Evolutionary conservation across 2,888 invertebrate genomes (phyloP), one percentile per base, ranked within the genome.

Genomic region (Eubasilissa splendida): DNA sequence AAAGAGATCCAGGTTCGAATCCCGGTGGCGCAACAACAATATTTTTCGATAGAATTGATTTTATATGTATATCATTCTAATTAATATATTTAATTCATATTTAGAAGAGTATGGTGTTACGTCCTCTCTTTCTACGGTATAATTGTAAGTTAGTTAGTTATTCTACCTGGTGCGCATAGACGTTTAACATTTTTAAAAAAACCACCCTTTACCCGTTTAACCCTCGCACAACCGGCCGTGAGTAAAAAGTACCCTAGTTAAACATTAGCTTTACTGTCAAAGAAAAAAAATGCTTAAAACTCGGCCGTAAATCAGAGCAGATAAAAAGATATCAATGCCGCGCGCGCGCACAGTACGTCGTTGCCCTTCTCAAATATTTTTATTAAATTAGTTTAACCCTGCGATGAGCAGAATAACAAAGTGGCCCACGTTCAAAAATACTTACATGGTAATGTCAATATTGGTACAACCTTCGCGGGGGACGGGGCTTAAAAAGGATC

Each of bases 301-400:
- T 33, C 63, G 33, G 31, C 11, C 63, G 63, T 63, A 63, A 63
- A 63, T 63, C 63, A 63, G 63, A 5, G 33, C 63, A 22, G 22
- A 11, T 63, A 63, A 63, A 63, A 22, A 22, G 33, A 9, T 60
- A 60, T 31, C 60, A 60, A 31, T 63, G 10, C 10, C 22, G 11
- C 12, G 63, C 63, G 31, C 31, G 11, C 63, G 22, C 10, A 31
- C 10, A 22, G 9, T 63, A 22, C 22, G 5, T 31, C 33, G 63
- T 63, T 33, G 63, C 22, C 31, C 63, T 63, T 63, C 7, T 63
- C 33, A 63, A 63, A 33, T 63, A 33, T 63, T 63, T 63, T 63
- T 11, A 63, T 63, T 63, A 10, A 33, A 33, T 33, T 31, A 63
- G 31, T 63, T 31, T 63, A 60, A 63, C 63, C 63, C 60, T 33